These are phyloP conservation scores for Sylvilagus floridanus DNA, from an alignment of 2,797 vertebrate species.

Conservation along the genomic window DNA sequence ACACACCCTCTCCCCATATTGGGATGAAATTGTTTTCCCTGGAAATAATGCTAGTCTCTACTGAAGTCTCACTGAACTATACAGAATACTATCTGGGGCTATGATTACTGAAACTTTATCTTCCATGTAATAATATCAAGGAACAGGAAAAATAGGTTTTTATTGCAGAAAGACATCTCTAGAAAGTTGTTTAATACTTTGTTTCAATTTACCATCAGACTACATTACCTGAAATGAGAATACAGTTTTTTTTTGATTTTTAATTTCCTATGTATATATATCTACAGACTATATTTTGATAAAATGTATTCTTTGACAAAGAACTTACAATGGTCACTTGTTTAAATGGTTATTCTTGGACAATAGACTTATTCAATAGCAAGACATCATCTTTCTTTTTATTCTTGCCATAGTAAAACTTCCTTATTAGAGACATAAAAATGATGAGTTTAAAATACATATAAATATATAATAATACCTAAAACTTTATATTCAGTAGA, in stretches of 20 bases:
- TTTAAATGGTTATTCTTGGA: neutral
- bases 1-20: neutral
- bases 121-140: neutral
- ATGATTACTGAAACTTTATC: neutral
- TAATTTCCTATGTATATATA: neutral
- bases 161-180: neutral
- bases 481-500: neutral
- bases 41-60: neutral
- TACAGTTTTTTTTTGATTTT: neutral
- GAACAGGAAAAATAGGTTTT: neutral
- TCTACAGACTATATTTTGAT: constrained; percentile 26
- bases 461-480: neutral
- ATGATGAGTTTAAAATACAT: neutral
- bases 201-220: neutral
- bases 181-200: constrained; percentile 32
- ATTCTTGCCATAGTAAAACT: neutral
- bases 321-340: neutral
- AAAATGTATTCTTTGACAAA: neutral
- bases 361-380: neutral
- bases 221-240: constrained; percentile 12
- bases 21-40: neutral
- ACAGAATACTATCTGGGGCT: neutral
- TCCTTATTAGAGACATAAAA: neutral
- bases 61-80: neutral
- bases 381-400: neutral